Conservation (phyloP, 2,113 vertebrate genomes). For the Tenrec ecaudatus region DNA sequence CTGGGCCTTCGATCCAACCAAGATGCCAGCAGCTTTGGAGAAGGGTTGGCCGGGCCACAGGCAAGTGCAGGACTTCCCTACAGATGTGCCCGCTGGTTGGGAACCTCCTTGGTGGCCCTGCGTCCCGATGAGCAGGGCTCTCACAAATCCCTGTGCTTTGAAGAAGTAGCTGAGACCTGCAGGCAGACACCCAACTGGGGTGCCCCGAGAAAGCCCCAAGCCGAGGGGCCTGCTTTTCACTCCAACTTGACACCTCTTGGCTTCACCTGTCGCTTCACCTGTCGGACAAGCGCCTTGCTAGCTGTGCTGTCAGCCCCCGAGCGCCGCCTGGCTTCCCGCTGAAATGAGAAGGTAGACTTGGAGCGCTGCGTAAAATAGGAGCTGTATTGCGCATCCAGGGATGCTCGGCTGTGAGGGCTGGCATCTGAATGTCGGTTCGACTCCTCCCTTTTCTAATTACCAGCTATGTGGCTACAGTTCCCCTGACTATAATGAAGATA, state of each 20-base stretch:
- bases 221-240: neutral
- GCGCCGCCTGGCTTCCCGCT: neutral
- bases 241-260: neutral
- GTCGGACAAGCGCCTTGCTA: neutral
- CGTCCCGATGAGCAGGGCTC: neutral
- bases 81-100: constrained; percentile 1
- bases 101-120: neutral
- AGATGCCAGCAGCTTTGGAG: constrained; percentile 19
- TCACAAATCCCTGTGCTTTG: constrained; percentile 4
- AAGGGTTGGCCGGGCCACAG: constrained; percentile 13
- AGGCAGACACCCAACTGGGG: neutral
- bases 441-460: neutral
- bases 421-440: neutral
- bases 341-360: neutral
- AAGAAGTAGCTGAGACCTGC: neutral
- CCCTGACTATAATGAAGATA: neutral
- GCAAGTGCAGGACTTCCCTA: neutral
- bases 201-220: neutral
- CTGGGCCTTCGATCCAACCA: constrained; percentile 20
- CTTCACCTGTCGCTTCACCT: neutral
- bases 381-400: neutral
- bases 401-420: neutral
- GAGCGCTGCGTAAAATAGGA: neutral
- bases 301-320: neutral
- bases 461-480: neutral